Evolutionary conservation across 2,113 vertebrate genomes (phyloP), one percentile per base, ranked within the genome.

Genomic region (Romanogobio albipinnatus): DNA sequence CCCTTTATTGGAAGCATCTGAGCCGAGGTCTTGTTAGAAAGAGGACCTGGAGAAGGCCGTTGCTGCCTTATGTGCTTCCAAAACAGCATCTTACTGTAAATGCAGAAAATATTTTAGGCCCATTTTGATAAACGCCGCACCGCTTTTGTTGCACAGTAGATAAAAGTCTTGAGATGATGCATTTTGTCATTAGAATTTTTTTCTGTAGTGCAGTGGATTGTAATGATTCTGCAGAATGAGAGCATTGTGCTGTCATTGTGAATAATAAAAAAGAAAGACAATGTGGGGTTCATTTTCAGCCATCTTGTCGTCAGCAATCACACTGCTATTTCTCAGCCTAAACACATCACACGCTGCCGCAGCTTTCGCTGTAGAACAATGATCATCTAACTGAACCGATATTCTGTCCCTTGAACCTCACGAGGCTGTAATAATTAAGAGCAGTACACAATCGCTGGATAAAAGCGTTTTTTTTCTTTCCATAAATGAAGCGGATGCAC

Each of bases 1-100:
- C 61, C 74, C 58, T 92, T 91, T 91, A 90, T 92, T 90, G 13
- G 24, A 73, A 77, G 64, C 68, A 64, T 89, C 71, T 76, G 75
- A 73, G 83, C 77, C 61, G 39, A 71, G 75, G 70, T 43, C 83
- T 84, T 76, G 53, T 79, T 29, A 71, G 87, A 79, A 36, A 84
- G 36, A 82, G 61, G 45, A 82, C 59, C n/a, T 47, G 70, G 17
- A 33, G 13, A 84, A 84, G 11, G 39, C 58, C 6, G 36, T 84
- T 77, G 53, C 29, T 64, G n/a, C 49, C 77, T 66, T 58, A 62
- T 81, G 33, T 58, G 82, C 53, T 62, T 62, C 24, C 45, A 39
- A 75, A 71, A 49, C 61, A 47, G 33, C 15, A 33, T 73, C 33
- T 66, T 24, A 85, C 82, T 64, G 58, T 80, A 80, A 85, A 85